A percentile compares a stretch with the other conserved stretches of the same genome.
These are phyloP conservation scores for Sinella curviseta DNA, from an alignment of 1,140 invertebrate species.

Conservation along the genomic window DNA sequence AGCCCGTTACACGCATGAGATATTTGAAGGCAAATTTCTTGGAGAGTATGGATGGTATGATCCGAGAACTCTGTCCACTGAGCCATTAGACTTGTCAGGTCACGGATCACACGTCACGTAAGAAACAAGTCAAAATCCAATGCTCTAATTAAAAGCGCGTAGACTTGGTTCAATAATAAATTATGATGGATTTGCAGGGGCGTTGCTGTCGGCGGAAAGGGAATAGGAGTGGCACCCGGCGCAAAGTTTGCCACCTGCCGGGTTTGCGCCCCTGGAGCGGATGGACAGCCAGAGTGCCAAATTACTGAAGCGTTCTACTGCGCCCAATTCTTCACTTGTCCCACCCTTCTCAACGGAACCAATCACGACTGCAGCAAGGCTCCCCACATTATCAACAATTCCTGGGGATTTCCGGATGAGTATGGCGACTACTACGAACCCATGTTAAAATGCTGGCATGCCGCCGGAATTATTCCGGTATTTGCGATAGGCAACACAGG, in stretches of 20 bases:
- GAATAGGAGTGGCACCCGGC: background rate
- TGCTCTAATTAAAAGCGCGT: background rate
- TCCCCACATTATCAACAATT: conserved; percentile 33
- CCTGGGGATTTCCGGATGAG: conserved; percentile 22
- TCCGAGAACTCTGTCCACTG: background rate
- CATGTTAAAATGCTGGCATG: background rate
- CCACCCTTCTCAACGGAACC: conserved; percentile 20
- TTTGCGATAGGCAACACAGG: background rate
- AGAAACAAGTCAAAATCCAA: background rate
- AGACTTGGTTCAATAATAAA: too few species aligned
- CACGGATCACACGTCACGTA: background rate
- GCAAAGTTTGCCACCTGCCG: background rate
- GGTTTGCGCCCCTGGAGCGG: background rate
- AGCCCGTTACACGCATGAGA: background rate
- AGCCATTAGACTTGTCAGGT: background rate
- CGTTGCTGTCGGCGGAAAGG: background rate
- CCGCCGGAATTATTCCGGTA: background rate
- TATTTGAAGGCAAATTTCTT: background rate
- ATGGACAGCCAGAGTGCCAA: background rate
- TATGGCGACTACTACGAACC: background rate
- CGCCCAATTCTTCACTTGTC: conserved; percentile 24
- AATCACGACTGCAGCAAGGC: conserved; percentile 27
- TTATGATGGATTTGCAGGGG: background rate
- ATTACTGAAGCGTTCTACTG: background rate
- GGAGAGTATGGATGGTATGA: conserved; percentile 18